A percentile compares a stretch with the other conserved stretches of the same genome.
phyloP scores from a whole-genome alignment of 2,797 vertebrate species.

The Urophycis tenuis region DNA sequence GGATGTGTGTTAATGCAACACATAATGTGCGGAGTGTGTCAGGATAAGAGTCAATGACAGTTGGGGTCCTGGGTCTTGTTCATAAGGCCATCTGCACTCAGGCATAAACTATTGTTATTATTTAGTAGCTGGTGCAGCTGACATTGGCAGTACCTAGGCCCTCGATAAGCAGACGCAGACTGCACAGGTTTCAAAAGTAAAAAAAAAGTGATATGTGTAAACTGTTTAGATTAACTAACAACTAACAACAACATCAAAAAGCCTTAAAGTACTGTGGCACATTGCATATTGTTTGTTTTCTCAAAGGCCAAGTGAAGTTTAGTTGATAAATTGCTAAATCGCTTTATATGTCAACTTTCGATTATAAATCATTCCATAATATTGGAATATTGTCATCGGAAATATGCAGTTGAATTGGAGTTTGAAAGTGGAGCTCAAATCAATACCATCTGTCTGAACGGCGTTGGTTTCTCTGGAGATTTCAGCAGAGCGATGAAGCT shows the following conservation, averaged over 20 bases:
- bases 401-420: not conserved
- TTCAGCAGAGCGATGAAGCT: not conserved
- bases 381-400: not conserved
- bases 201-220: not conserved
- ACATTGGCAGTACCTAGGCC: constrained; percentile 23
- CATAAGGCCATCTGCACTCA: too few species aligned
- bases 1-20: too few species aligned
- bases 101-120: too few species aligned
- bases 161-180: constrained; percentile 6
- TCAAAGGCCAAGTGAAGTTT: not conserved
- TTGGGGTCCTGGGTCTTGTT: too few species aligned
- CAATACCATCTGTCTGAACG: not conserved
- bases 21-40: too few species aligned
- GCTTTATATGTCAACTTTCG: not conserved
- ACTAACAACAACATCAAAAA: not conserved
- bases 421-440: not conserved
- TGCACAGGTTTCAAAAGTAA: not conserved
- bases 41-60: too few species aligned
- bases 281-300: not conserved
- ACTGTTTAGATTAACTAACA: not conserved
- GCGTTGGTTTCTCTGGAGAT: not conserved
- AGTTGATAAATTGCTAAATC: not conserved
- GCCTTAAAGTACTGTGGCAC: not conserved
- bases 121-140: constrained; percentile 24
- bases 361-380: not conserved